These are phyloP conservation scores for Neodiprion virginianus DNA, from an alignment of 1,140 invertebrate species.

Conservation along the genomic window DNA sequence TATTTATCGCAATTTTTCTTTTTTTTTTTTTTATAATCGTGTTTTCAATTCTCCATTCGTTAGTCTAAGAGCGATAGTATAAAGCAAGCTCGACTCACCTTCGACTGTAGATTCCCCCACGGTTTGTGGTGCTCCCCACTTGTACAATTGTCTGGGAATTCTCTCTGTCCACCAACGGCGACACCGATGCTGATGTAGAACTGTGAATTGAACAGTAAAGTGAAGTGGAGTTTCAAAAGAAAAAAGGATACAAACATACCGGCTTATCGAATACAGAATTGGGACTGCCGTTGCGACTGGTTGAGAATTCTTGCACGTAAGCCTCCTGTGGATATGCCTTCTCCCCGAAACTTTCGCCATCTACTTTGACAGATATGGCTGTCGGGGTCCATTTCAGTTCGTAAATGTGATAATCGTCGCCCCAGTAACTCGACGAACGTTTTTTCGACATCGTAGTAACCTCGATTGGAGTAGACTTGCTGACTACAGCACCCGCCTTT, in stretches of 20 bases:
- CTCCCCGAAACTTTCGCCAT: conserved; percentile 61
- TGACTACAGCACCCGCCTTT: background rate
- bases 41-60: background rate
- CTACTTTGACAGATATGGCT: conserved; percentile 61
- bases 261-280: conserved; percentile 73
- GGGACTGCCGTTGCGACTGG: background rate
- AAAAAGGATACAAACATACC: conserved; percentile 53
- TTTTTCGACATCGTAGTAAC: conserved; percentile 2
- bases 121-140: conserved; percentile 65
- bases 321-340: conserved; percentile 33
- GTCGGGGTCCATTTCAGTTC: conserved; percentile 66
- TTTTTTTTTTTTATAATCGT: background rate
- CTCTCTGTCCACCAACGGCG: conserved; percentile 75
- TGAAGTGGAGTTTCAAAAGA: background rate
- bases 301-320: background rate
- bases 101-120: conserved; percentile 68
- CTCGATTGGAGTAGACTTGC: background rate
- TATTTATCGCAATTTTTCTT: no score
- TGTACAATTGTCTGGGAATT: conserved; percentile 69
- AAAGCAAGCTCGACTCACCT: conserved; percentile 37
- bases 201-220: conserved; percentile 55
- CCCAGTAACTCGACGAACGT: conserved; percentile 57
- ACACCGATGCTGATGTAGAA: conserved; percentile 78
- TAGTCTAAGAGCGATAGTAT: background rate
- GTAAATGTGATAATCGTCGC: conserved; percentile 69